Conservation (phyloP, 2,888 invertebrate genomes). For the Nezara viridula region DNA sequence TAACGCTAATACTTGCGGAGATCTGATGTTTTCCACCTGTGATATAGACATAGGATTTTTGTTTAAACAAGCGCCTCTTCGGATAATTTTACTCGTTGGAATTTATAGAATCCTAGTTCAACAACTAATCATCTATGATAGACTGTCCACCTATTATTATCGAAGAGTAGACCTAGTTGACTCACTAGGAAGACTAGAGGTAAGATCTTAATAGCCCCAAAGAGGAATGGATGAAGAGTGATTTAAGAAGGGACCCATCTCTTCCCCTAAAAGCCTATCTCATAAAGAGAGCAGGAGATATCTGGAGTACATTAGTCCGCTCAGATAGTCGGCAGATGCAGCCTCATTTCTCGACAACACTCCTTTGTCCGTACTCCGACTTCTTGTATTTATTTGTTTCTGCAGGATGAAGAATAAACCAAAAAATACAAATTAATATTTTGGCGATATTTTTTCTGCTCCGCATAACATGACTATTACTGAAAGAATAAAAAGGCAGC, state of each 20-base stretch:
- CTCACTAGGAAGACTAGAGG: not conserved
- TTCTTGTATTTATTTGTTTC: not conserved
- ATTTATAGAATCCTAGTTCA: not conserved
- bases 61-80: too few species aligned
- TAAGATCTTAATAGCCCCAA: conserved; percentile 34
- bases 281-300: conserved; percentile 42
- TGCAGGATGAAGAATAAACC: not conserved
- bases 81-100: too few species aligned
- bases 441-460: too few species aligned
- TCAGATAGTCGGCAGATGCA: conserved; percentile 14
- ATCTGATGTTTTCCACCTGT: too few species aligned
- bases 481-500: too few species aligned
- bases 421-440: too few species aligned
- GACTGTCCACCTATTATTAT: not conserved
- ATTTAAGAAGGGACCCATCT: conserved; percentile 22
- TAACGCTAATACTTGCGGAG: too few species aligned
- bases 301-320: conserved; percentile 13
- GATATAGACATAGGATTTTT: too few species aligned
- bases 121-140: not conserved
- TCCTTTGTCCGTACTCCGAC: not conserved
- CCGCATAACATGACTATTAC: too few species aligned
- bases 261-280: conserved; percentile 45
- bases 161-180: not conserved
- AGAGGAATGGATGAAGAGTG: conserved; percentile 42
- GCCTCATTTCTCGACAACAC: not conserved